phyloP scores from a whole-genome alignment of 2,888 invertebrate species.

The Anthophora plumipes region DNA sequence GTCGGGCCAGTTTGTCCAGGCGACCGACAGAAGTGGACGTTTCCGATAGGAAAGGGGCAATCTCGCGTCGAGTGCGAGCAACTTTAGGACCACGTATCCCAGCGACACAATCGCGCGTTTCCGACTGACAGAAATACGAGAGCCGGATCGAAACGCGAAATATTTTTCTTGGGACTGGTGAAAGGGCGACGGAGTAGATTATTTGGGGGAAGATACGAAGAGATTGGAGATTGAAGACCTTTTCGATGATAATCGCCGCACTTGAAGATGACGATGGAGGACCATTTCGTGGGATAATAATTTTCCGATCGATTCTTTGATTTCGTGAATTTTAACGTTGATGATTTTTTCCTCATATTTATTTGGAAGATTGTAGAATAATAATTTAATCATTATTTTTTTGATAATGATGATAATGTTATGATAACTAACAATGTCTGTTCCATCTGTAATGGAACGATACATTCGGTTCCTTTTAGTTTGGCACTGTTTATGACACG shows the following conservation, averaged over 20 bases:
- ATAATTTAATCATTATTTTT: too few species aligned
- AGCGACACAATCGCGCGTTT: background rate
- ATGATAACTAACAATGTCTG: too few species aligned
- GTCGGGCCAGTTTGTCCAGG: constrained; percentile 42
- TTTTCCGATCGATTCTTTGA: background rate
- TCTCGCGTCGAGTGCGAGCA: constrained; percentile 32
- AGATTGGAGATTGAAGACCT: background rate
- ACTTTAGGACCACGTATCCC: constrained; percentile 30
- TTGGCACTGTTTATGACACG: too few species aligned
- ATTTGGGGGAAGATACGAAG: background rate
- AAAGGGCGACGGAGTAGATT: background rate
- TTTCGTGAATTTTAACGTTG: too few species aligned
- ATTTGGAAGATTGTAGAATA: too few species aligned
- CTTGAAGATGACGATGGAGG: background rate
- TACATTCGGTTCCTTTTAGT: too few species aligned
- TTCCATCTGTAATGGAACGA: too few species aligned
- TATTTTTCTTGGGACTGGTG: constrained; percentile 5
- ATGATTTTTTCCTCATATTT: too few species aligned
- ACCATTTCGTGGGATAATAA: background rate
- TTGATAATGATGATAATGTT: too few species aligned
- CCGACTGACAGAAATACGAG: background rate
- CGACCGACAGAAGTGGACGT: constrained; percentile 39
- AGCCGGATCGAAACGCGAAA: background rate
- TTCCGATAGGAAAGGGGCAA: constrained; percentile 52
- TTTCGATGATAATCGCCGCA: background rate